Evolutionary conservation across 2,888 invertebrate genomes (phyloP), one percentile per base, ranked within the genome.

Genomic region (Callimorpha dominula): DNA sequence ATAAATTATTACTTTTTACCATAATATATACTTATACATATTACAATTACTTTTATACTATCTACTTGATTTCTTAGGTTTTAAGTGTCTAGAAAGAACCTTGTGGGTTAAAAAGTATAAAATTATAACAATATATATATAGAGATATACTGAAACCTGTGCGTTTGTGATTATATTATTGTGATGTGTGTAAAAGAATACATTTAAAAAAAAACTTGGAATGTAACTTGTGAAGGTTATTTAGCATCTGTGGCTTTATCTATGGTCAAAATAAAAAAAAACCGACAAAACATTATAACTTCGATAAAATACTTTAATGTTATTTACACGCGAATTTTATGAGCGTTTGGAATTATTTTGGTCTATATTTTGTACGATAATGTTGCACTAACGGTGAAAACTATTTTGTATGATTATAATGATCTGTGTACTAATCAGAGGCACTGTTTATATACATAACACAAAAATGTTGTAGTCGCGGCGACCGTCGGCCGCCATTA

Each of bases 351-450:
- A 91, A 88, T 87, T 84, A 87, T 92, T 94, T 94, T 95, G 95
- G 95, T 95, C 94, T 95, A 89, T 91, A 91, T 90, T 93, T 95
- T 95, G 95, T 95, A 94, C 95, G 93, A 91, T 93, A 78, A 88
- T 84, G 92, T 94, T 94, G 93, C 90, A 93, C 92, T 94, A 92
- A 92, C 78, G 87, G 92, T 92, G 90, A 87, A 84, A 84, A 83
- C 85, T 90, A 85, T 88, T 84, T 83, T 80, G 72, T 83, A 81
- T 81, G 75, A 75, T 75, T 80, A 76, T 80, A 75, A 72, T 77
- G 76, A 69, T 74, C 81, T 88, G 87, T 89, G 84, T 86, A 86
- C 83, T 88, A 83, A 75, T 75, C 64, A 80, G 90, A 92, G 92
- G 91, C 93, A 91, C 93, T 89, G 91, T 80, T 42, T 60, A 80